Evolutionary conservation across 2,113 vertebrate species (phyloP).

Genomic region (Bos javanicus): DNA sequence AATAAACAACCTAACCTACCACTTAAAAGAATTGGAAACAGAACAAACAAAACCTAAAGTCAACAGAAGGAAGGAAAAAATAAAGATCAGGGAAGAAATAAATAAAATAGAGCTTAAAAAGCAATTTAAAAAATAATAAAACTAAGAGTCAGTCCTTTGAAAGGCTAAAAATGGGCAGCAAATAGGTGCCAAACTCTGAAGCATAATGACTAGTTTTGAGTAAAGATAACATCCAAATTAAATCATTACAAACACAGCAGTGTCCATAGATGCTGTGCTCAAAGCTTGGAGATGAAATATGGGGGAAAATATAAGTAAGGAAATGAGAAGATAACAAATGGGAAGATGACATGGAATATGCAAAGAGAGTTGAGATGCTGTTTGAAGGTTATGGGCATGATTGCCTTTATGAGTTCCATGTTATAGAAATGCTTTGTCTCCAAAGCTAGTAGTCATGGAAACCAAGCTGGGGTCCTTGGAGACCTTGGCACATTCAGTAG

Average conservation of each 20-base stretch:
- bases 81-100: neutral
- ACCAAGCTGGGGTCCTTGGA: neutral
- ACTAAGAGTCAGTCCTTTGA: neutral
- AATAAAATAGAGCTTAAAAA: neutral
- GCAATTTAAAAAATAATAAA: neutral
- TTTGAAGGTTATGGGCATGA: neutral
- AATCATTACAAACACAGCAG: neutral
- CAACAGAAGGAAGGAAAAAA: neutral
- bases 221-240: neutral
- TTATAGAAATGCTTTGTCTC: neutral
- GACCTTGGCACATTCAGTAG: neutral
- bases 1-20: neutral
- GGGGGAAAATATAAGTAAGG: neutral
- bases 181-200: neutral
- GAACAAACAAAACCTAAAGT: neutral
- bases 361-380: neutral
- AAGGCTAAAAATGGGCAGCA: rapidly evolving
- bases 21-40: neutral
- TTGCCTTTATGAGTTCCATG: neutral
- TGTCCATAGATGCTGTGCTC: neutral
- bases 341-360: neutral
- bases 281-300: neutral
- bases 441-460: neutral
- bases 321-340: neutral
- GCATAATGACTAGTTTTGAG: neutral